These are phyloP conservation scores for Leptinotarsa undecemlineata DNA, from an alignment of 1,140 invertebrate genomes.

Conservation along the genomic window DNA sequence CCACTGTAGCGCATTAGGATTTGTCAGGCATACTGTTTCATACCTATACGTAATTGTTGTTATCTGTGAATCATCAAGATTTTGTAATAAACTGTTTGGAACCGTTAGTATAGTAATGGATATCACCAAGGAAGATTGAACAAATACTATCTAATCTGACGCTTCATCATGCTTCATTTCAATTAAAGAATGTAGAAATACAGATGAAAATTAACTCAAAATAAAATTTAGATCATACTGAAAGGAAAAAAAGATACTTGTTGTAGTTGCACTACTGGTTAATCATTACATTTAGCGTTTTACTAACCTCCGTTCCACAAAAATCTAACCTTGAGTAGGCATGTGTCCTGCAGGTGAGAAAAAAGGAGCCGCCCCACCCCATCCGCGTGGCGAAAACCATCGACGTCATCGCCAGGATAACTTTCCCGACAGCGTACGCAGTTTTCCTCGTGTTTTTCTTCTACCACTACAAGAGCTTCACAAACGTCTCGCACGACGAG, in stretches of 20 bases:
- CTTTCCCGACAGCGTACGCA: constrained; percentile 88
- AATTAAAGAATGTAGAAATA: too few relatives aligned
- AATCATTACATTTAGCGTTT: background rate
- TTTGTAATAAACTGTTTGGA: too few relatives aligned
- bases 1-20: too few relatives aligned
- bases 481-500: constrained; percentile 45
- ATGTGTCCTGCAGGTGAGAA: constrained; percentile 72
- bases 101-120: too few relatives aligned
- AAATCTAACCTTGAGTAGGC: constrained; percentile 53
- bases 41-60: too few relatives aligned
- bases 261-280: background rate
- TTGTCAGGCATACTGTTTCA: too few relatives aligned
- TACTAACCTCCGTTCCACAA: constrained; percentile 20
- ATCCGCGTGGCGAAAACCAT: constrained; percentile 92
- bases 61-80: too few relatives aligned
- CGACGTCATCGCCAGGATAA: constrained; percentile 89
- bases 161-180: too few relatives aligned
- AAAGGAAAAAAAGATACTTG: background rate
- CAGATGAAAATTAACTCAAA: too few relatives aligned
- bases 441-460: constrained; percentile 94
- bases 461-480: constrained; percentile 80
- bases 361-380: constrained; percentile 87
- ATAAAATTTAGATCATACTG: too few relatives aligned
- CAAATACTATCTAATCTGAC: too few relatives aligned
- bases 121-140: too few relatives aligned